Percentiles rank a stretch among this genome's conserved stretches.
Conservation (phyloP, 1,140 invertebrate genomes). For the Drosophila equinoxialis region DNA sequence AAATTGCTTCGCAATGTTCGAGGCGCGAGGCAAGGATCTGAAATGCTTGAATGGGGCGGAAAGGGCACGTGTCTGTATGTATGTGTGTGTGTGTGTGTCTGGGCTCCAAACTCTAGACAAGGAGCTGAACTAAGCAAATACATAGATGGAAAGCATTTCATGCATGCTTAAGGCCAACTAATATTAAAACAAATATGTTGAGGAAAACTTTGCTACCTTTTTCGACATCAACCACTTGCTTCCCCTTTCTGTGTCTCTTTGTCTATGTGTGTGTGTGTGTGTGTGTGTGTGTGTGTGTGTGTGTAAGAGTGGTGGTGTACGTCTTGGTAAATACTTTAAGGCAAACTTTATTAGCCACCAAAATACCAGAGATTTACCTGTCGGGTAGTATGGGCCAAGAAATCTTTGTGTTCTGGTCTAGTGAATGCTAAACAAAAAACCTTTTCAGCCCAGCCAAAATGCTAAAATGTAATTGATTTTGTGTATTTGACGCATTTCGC, state of each 20-base stretch:
- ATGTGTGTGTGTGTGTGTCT: constrained; percentile 21
- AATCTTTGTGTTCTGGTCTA: constrained; percentile 17
- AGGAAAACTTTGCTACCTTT: constrained; percentile 23
- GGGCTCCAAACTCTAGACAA: constrained; percentile 10
- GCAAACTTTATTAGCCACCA: constrained; percentile 76
- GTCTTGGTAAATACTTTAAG: constrained; percentile 70
- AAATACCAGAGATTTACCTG: constrained; percentile 75
- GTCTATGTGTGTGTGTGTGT: not conserved
- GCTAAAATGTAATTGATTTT: constrained; percentile 74
- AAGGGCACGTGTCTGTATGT: constrained; percentile 28
- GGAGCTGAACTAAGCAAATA: constrained; percentile 65
- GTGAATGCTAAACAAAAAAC: constrained; percentile 38
- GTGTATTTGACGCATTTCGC: constrained; percentile 74
- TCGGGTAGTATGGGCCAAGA: constrained; percentile 30
- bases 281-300: no score
- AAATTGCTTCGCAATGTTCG: constrained; percentile 61
- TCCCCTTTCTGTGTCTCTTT: constrained; percentile 26
- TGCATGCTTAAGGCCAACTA: constrained; percentile 65
- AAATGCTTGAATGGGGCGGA: constrained; percentile 21
- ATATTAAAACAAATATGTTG: constrained; percentile 77
- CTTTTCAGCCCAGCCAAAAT: constrained; percentile 5
- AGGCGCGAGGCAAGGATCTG: constrained; percentile 9
- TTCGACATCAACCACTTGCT: not conserved
- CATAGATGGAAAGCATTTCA: constrained; percentile 57
- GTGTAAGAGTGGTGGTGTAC: no score